Evolutionary conservation across 2,113 vertebrate genomes (phyloP), one percentile per base, ranked within the genome.

Genomic region (Rhagologus leucostigma): DNA sequence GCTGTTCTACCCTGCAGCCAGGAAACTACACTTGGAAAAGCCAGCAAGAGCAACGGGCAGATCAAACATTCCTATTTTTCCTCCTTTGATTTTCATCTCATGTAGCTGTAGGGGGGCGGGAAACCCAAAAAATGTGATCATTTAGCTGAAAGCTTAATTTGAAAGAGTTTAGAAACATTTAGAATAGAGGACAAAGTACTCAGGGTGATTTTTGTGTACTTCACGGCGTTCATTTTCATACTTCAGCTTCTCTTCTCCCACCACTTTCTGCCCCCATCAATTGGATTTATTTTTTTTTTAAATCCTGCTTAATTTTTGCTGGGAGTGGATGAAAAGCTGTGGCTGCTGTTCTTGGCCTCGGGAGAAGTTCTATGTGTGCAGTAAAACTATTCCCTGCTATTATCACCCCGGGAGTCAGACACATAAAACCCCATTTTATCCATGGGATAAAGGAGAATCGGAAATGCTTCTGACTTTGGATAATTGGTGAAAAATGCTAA

Each of bases 371-470:
- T 59, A 47, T 96, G 90, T 88, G 93, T 81, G 96, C 92, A 93
- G 90, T 93, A 90, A 94, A 97, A 94, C 79, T 94, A 7, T 56
- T 96, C 92, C 95, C 95, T 95, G 91, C 93, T 90, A 95, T 95
- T 96, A 96, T 97, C 94, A 94, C 96, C 93, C 92, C n/a, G 19
- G 94, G 95, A 97, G 85, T 90, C 77, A 89, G 21, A 86, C 96
- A 96, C 77, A 93, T 84, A 90, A 96, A 95, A 30, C 53, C 90
- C 23, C 1, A 29, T 85, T 92, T 97, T 60, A 84, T 77, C 90
- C 93, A 24, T 27, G 87, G 89, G 77, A 92, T 91, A 59, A 93
- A 95, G 95, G 87, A 75, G 92, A 84, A 24, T 77, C 6, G 68
- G 93, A 93, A 95, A 95, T 56, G 82, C 82, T 95, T 86, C 20